Percentiles rank a stretch among this genome's conserved stretches.
These are phyloP conservation scores for Pagrus major DNA, from an alignment of 2,113 vertebrate genomes.

Conservation along the genomic window DNA sequence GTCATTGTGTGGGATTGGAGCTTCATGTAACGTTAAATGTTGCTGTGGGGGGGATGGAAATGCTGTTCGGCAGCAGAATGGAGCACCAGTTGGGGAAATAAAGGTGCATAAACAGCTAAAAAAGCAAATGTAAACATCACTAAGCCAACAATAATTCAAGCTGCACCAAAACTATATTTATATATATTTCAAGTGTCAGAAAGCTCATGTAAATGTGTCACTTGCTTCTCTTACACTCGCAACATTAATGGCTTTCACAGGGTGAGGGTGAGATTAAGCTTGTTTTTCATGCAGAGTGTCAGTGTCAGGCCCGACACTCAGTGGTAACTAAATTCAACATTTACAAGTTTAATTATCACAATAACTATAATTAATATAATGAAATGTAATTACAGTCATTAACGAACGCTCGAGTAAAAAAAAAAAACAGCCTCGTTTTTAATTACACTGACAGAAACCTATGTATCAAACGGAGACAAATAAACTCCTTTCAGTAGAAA, in stretches of 20 bases:
- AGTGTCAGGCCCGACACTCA: background rate
- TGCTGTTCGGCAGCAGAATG: background rate
- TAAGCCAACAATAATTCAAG: background rate
- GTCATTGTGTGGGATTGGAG: conserved; percentile 42
- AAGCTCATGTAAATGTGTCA: background rate
- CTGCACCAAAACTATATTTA: background rate
- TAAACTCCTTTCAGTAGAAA: background rate
- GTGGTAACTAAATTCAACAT: conserved; percentile 15
- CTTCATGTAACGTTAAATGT: conserved; percentile 29
- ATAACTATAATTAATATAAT: conserved; percentile 42
- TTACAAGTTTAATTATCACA: conserved; percentile 44
- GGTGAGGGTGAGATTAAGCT: background rate
- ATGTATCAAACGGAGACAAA: conserved; percentile 8
- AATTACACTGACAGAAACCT: conserved; percentile 14
- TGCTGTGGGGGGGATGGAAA: background rate
- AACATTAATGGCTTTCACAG: conserved; percentile 12
- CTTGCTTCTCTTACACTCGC: background rate
- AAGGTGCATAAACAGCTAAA: background rate
- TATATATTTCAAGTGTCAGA: background rate
- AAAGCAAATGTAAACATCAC: background rate
- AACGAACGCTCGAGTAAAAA: conserved; percentile 15
- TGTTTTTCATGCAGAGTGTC: background rate
- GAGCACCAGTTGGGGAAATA: background rate
- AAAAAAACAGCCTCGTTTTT: conserved; percentile 21
- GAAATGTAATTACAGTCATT: conserved; percentile 46